phyloP scores from a whole-genome alignment of 1,140 invertebrate genomes.

The Philotrypesis tridentata region DNA sequence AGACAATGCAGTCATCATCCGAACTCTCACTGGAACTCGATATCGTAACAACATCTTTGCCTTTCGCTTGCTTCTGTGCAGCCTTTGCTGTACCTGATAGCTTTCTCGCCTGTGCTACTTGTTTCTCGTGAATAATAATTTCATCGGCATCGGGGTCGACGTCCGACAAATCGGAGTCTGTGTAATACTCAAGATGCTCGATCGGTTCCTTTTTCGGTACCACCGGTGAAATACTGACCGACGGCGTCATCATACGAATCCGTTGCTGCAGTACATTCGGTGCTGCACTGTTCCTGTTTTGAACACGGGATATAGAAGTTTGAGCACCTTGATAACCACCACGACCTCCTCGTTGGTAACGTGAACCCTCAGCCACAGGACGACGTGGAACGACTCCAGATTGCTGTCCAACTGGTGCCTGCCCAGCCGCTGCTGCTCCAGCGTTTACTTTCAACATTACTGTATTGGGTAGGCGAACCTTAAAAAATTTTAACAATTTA shows the following conservation, averaged over 20 bases:
- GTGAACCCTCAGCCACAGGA: conserved; percentile 54
- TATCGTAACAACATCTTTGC: conserved; percentile 77
- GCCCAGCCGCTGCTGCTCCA: conserved; percentile 52
- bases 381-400: conserved; percentile 66
- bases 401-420: conserved; percentile 53
- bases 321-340: conserved; percentile 61
- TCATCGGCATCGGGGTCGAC: conserved; percentile 62
- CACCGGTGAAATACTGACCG: conserved; percentile 73
- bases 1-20: conserved; percentile 88
- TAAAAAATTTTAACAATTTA: not conserved
- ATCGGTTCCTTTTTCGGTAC: conserved; percentile 70
- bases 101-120: conserved; percentile 64
- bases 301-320: conserved; percentile 69
- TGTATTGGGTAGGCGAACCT: conserved; percentile 63
- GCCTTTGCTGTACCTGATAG: conserved; percentile 61
- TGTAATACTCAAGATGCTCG: conserved; percentile 67
- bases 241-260: conserved; percentile 74
- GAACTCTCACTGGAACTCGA: conserved; percentile 79
- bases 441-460: conserved; percentile 67
- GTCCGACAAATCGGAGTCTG: conserved; percentile 70
- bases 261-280: conserved; percentile 68
- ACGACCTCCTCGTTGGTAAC: conserved; percentile 60
- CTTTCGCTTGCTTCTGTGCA: conserved; percentile 67
- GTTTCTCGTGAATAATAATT: conserved; percentile 57
- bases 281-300: conserved; percentile 47